Base-by-base conservation (phyloP, 2,888 invertebrate species). In the Ichneumoninae sp. region DNA sequence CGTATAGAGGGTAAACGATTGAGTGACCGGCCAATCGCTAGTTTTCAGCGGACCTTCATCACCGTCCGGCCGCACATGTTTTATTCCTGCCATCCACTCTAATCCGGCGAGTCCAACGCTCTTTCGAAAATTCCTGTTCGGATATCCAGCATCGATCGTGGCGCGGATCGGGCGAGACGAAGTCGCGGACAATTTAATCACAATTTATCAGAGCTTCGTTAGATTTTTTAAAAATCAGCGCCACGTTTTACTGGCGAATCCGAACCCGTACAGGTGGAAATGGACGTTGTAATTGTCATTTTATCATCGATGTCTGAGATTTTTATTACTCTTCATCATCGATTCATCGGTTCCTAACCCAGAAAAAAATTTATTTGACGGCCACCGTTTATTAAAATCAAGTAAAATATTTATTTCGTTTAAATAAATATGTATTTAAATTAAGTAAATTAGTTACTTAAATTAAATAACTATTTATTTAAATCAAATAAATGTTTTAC, bases 181-280 rank as follows among this genome's bases (percentile, higher is more conserved):
- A 33, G n/a, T 74, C 69, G 79, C 40, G 44, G 13, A 68, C 69
- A 75, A 83, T 76, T 83, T 52, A 71, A 71, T 75, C 52, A 50
- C 57, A 66, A 13, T 76, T 80, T 66, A 80, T 83, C 65, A 40
- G 50, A 83, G 71, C 26, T 57, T 65, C 44, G 54, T 44, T 60
- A 44, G 4, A 13, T 22, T 3, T 13, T 54, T 22, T 22, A 1
- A 22, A 19, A 22, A 30, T 70, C 19, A 10, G 44, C 30, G 30
- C 30, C 65, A 65, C 52, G 52, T 22, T 22, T 8, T 8, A 8
- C 5, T 1, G 40, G 8, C 8, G 7, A 7, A 36, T 36, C 36
- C 36, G 36, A 36, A 26, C 3, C 26, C 26, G 26, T 3, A 26
- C 3, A 3, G 26, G 26, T 3, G 26, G 26, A 26, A 30, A 5